Evolutionary conservation across 2,888 invertebrate species (phyloP), one percentile per base, ranked within the genome.

Genomic region (Troglohyphantes excavatus): DNA sequence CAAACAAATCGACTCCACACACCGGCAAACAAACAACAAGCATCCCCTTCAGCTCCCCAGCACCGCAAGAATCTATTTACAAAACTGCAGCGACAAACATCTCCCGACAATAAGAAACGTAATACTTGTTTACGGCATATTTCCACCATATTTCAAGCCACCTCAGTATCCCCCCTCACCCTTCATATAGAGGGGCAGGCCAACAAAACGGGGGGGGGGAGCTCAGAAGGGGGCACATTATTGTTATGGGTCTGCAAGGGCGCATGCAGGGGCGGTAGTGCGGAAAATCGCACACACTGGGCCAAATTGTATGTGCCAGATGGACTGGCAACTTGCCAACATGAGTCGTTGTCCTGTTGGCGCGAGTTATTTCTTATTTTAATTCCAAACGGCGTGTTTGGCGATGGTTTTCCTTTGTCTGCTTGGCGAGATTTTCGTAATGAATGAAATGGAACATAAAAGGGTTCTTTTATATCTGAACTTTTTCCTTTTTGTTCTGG

Each of bases 261-360:
- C 23, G 43, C 39, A 43, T 17, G 43, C 70, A 63, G 53, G 82
- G 72, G 82, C 72, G 82, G 39, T 67, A 65, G 84, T 17, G 73
- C 75, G 53, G 75, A 68, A 84, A 84, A 84, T 84, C 84, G 46
- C 63, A 75, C 72, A 43, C 61, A 43, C 53, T 1, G 46, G 43
- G 59, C 27, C 67, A 70, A 82, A 70, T 70, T 59, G 68, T 53
- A 53, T 53, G 29, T 72, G 84, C 67, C 75, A 76, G 75, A 84
- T 75, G 75, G 65, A 76, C 75, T 84, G 84, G 84, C 84, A 84
- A 33, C 26, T 29, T 75, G 84, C 84, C 84, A 84, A 76, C 84
- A 21, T 23, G 65, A 68, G 67, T 82, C 82, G 68, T 29, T 59
- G 61, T 39, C 70, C 72, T 81, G 46, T 68, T 61, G 27, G 65